Conservation (phyloP, 2,113 vertebrate genomes). For the Silurus meridionalis region DNA sequence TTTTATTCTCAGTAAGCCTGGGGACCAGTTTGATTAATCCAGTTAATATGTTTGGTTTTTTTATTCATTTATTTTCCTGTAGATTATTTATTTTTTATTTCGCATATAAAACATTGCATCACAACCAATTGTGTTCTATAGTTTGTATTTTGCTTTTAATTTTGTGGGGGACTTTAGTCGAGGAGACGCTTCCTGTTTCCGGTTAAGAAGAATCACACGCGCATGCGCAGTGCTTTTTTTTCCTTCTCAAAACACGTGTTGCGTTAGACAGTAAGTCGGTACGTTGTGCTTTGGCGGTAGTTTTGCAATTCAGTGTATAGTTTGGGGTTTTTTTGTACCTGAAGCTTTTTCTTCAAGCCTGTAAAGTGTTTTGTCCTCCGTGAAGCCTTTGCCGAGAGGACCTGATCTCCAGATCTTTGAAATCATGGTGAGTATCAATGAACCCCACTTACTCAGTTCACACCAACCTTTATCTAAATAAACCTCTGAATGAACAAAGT, state of each 20-base stretch:
- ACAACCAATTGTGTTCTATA: not conserved
- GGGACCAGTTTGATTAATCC: not conserved
- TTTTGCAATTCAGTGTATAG: not conserved
- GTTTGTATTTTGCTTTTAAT: not conserved
- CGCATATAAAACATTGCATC: not conserved
- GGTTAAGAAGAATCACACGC: not conserved
- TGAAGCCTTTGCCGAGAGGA: conserved; percentile 82
- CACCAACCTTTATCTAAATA: not conserved
- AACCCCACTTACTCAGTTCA: no score
- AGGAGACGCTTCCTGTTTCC: not conserved
- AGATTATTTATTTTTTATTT: not conserved
- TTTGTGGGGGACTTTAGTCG: not conserved
- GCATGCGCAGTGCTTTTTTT: not conserved
- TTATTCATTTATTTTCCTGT: not conserved
- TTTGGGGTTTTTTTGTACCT: not conserved
- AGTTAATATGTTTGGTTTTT: not conserved
- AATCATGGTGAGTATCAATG: conserved; percentile 66
- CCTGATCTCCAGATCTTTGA: not conserved
- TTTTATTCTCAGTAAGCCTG: not conserved
- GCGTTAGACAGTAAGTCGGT: not conserved
- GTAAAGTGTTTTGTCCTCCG: conserved; percentile 66
- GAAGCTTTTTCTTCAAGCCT: not conserved
- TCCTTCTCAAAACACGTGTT: conserved; percentile 43
- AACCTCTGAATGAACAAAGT: not conserved
- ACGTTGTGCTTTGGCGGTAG: not conserved